A percentile compares a stretch with the other conserved stretches of the same genome.
phyloP scores from a whole-genome alignment of 2,888 invertebrate species.

The Onthophagus sagittarius region DNA sequence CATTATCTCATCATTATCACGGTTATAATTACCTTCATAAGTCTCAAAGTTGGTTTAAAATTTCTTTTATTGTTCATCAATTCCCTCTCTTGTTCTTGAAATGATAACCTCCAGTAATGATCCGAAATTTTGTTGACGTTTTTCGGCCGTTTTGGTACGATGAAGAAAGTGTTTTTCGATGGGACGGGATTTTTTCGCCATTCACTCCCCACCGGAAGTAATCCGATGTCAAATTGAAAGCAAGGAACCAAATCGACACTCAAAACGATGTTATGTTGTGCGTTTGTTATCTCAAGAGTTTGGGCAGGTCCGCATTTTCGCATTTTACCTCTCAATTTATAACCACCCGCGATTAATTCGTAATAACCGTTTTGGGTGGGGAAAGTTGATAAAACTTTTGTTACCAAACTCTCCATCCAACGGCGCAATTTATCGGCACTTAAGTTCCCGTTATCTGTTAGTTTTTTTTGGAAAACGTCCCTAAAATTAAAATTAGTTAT shows the following conservation, averaged over 20 bases:
- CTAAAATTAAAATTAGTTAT: background rate
- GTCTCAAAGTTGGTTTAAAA: constrained; percentile 50
- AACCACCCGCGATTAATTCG: background rate
- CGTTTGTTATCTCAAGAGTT: constrained; percentile 49
- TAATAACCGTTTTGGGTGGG: constrained; percentile 17
- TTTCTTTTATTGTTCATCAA: constrained; percentile 49
- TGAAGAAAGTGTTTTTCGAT: constrained; percentile 45
- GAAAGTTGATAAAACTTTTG: constrained; percentile 48
- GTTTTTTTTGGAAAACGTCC: constrained; percentile 33
- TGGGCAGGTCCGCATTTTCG: constrained; percentile 55
- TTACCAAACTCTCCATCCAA: constrained; percentile 55
- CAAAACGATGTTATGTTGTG: constrained; percentile 40
- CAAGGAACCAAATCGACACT: constrained; percentile 50
- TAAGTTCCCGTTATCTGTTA: constrained; percentile 33
- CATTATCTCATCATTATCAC: background rate
- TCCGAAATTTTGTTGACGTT: constrained; percentile 31
- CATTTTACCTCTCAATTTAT: constrained; percentile 42
- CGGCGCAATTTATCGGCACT: constrained; percentile 51
- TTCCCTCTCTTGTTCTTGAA: constrained; percentile 54
- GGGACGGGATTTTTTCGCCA: constrained; percentile 29
- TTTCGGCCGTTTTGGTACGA: constrained; percentile 54
- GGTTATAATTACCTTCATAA: constrained; percentile 41
- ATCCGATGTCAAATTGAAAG: constrained; percentile 34
- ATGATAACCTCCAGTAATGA: constrained; percentile 56
- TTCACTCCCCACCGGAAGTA: background rate